Conservation (phyloP, 2,888 invertebrate genomes). For the Drosophila quinaria region DNA sequence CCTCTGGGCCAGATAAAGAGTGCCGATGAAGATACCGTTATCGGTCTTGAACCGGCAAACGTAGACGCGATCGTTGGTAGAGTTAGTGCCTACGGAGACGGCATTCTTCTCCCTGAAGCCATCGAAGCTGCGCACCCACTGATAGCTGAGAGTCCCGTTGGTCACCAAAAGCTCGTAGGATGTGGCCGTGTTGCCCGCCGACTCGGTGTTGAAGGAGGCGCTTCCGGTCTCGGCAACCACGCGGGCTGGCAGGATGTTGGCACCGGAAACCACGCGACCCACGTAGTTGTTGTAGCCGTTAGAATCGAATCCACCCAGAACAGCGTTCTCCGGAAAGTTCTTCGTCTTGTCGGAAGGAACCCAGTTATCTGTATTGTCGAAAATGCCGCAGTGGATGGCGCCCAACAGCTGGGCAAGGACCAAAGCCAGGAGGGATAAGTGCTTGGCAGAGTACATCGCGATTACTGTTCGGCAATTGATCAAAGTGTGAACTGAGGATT, state of each 20-base stretch:
- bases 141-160: conserved; percentile 38
- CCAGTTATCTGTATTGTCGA: too few relatives aligned
- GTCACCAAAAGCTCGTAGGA: conserved; percentile 40
- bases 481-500: too few relatives aligned
- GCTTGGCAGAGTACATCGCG: too few relatives aligned
- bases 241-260: conserved; percentile 16
- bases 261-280: conserved; percentile 32
- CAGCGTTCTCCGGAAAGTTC: too few relatives aligned
- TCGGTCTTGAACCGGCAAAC: conserved; percentile 61
- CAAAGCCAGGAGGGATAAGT: too few relatives aligned
- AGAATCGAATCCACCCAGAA: too few relatives aligned
- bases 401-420: too few relatives aligned
- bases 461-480: too few relatives aligned
- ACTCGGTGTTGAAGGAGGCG: conserved; percentile 8
- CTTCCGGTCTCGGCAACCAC: conserved; percentile 11
- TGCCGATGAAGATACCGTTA: conserved; percentile 40
- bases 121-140: conserved; percentile 56
- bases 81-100: conserved; percentile 52
- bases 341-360: too few relatives aligned
- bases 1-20: conserved; percentile 31
- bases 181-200: too few relatives aligned
- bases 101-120: conserved; percentile 42
- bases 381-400: too few relatives aligned
- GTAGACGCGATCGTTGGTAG: conserved; percentile 47
- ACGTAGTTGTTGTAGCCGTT: too few relatives aligned